phyloP scores from a whole-genome alignment of 2,113 vertebrate genomes.

The Garra rufa region DNA sequence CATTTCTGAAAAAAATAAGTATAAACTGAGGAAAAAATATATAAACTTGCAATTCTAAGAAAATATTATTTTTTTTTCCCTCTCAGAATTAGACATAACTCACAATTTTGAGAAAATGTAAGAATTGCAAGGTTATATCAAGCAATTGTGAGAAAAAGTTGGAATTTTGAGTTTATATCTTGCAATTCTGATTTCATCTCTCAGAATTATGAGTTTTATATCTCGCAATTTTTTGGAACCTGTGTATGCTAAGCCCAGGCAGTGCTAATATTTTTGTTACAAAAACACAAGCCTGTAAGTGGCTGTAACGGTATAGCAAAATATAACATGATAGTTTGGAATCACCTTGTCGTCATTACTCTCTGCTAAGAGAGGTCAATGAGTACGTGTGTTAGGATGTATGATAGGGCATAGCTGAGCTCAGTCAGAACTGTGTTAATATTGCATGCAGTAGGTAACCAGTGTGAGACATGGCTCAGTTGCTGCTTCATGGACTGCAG shows the following conservation, averaged over 20 bases:
- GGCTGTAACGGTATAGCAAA: background rate
- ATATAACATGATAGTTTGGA: background rate
- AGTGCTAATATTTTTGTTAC: slow-evolving; percentile 31
- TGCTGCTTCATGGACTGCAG: slow-evolving; percentile 25
- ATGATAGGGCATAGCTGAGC: background rate
- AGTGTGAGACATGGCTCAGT: background rate
- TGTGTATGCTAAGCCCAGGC: slow-evolving; percentile 25
- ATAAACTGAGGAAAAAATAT: no score
- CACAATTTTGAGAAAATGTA: no score
- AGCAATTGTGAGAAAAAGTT: no score
- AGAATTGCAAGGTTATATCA: no score
- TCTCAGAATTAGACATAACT: no score
- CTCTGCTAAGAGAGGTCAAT: background rate
- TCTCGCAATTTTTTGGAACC: no score
- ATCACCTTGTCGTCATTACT: background rate
- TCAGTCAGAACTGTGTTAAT: slow-evolving; percentile 15
- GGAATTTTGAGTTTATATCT: no score
- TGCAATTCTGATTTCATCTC: no score
- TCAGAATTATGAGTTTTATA: no score
- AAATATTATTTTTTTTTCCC: no score
- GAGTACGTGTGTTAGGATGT: background rate
- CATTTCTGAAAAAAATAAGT: no score
- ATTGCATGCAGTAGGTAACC: slow-evolving; percentile 9
- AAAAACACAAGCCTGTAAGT: background rate
- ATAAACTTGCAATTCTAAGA: no score